phyloP scores from a whole-genome alignment of 1,140 invertebrate genomes.

The Euwallacea fornicatus region DNA sequence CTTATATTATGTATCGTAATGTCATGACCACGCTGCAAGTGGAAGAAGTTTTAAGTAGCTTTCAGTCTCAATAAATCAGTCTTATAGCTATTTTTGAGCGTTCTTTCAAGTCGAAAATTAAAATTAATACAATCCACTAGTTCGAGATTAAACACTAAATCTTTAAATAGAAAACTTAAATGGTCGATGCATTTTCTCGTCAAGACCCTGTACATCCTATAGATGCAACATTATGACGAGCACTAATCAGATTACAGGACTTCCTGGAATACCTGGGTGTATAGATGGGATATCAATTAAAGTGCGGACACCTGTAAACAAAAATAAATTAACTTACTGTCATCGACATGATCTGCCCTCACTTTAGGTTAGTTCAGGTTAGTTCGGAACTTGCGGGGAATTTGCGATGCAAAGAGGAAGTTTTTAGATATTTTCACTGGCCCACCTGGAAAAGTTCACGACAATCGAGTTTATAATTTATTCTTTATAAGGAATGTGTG shows the following conservation, averaged over 20 bases:
- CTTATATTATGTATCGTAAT: too few relatives aligned
- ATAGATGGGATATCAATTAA: background rate
- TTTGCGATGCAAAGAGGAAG: background rate
- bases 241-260: background rate
- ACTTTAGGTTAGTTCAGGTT: background rate
- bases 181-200: too few relatives aligned
- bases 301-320: background rate
- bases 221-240: too few relatives aligned
- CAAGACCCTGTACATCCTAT: too few relatives aligned
- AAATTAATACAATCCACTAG: too few relatives aligned
- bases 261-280: background rate
- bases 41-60: too few relatives aligned
- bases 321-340: constrained; percentile 2
- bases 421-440: background rate
- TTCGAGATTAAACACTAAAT: too few relatives aligned
- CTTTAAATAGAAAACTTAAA: too few relatives aligned
- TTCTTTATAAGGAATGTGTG: background rate
- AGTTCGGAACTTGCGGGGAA: background rate
- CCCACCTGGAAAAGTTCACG: background rate
- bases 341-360: background rate
- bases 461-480: background rate
- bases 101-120: too few relatives aligned
- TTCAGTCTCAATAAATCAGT: too few relatives aligned
- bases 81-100: too few relatives aligned
- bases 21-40: too few relatives aligned